A percentile compares a stretch with the other conserved stretches of the same genome.
Evolutionary conservation across 2,888 invertebrate species (phyloP).

Genomic region (Drosophila siamana): DNA sequence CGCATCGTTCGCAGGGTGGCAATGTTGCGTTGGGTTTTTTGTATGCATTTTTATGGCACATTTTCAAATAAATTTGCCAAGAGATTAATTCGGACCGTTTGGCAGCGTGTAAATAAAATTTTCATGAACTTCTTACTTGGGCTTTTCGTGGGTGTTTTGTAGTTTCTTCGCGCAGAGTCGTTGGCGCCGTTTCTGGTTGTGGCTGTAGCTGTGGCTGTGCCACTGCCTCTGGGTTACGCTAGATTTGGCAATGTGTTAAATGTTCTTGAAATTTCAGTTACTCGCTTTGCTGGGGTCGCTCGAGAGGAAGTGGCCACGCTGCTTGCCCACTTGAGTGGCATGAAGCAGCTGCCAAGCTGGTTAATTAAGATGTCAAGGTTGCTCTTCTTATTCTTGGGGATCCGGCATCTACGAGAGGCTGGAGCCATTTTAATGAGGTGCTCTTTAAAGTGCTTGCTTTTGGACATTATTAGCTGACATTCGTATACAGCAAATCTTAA

Average conservation of each 20-base stretch:
- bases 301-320: conserved; percentile 42
- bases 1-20: conserved; percentile 24
- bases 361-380: conserved; percentile 79
- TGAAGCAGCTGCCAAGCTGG: conserved; percentile 64
- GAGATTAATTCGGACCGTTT: conserved; percentile 81
- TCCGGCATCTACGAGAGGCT: conserved; percentile 10
- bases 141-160: conserved; percentile 37
- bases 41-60: conserved; percentile 81
- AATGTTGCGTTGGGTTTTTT: conserved; percentile 56
- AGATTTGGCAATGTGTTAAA: conserved; percentile 80
- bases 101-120: conserved; percentile 80
- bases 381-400: conserved; percentile 30
- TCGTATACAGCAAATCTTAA: no score
- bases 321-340: conserved; percentile 71
- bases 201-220: no score
- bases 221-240: conserved; percentile 68
- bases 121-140: conserved; percentile 74
- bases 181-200: conserved; percentile 8
- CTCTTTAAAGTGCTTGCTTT: conserved; percentile 12
- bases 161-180: conserved; percentile 29
- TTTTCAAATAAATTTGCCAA: conserved; percentile 80
- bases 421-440: not conserved
- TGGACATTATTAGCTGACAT: no score
- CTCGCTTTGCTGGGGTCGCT: conserved; percentile 38
- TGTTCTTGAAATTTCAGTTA: conserved; percentile 74